Evolutionary conservation across 1,140 invertebrate genomes (phyloP), one percentile per base, ranked within the genome.

Genomic region (Diorhabda elongata): DNA sequence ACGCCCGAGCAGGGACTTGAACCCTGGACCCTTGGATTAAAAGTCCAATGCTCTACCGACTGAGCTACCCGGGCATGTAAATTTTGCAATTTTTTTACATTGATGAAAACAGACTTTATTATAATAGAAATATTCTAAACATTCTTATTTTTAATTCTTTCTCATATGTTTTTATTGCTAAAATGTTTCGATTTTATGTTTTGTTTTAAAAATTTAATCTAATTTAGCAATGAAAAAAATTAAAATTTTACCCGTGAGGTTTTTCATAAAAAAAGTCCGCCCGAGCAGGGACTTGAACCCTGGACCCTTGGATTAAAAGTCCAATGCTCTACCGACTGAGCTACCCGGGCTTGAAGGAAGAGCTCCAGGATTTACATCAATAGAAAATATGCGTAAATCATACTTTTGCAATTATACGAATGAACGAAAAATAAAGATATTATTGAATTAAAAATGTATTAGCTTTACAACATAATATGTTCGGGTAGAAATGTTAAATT

Each of bases 291-390:
- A 89, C 87, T 88, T 86, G 88, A 89, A 89, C 87, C 87, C 87
- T 88, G 86, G 87, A 89, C 87, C 87, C 86, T 88, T 87, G 87
- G 87, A 88, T 89, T 89, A 89, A 88, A 88, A 89, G 87, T 88
- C 87, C 87, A 87, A 88, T 87, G 87, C 87, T 88, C 87, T 88
- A 89, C 87, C 87, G 86, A 88, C 87, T 89, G 88, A 89, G 88
- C 87, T 89, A 89, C 86, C 87, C 87, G 86, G 88, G 87, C 88
- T 70, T 43, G 0, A 26, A 26, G 0, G 26, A 26, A 26, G 26
- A 26, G 26, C 26, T 26, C 26, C 26, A 26, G 26, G 26, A 26
- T 26, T 1, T 26, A 26, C 26, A 26, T 26, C 26, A 26, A 26
- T 26, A 26, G 26, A 26, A 26, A 26, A 26, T 26, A 26, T 26